phyloP scores from a whole-genome alignment of 2,113 vertebrate species.

The Rhinoderma darwinii region DNA sequence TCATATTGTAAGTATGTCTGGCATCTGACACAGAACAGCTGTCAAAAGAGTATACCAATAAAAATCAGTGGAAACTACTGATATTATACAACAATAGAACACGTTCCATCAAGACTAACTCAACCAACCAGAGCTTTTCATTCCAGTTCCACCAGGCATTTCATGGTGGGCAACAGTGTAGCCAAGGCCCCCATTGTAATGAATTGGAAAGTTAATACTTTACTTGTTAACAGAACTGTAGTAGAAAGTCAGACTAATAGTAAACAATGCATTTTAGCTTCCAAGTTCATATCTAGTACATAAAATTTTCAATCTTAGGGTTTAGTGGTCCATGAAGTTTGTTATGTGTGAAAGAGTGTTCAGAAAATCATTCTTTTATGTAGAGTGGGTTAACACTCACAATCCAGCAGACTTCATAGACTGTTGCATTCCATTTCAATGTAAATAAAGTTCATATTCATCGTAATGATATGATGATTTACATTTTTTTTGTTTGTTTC shows the following conservation, averaged over 20 bases:
- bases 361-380: constrained; percentile 5
- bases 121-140: not conserved
- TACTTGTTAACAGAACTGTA: not conserved
- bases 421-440: not conserved
- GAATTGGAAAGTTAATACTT: not conserved
- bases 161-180: not conserved
- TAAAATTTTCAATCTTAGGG: constrained; percentile 20
- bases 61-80: not conserved
- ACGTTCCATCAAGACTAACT: too few relatives aligned
- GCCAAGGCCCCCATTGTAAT: not conserved
- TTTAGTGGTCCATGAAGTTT: constrained; percentile 29
- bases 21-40: not conserved
- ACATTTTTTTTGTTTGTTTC: not conserved
- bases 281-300: constrained; percentile 20
- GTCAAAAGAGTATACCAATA: not conserved
- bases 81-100: not conserved
- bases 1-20: not conserved
- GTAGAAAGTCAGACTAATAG: not conserved
- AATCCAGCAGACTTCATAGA: not conserved
- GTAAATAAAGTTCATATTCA: not conserved
- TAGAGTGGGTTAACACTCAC: not conserved
- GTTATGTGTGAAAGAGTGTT: constrained; percentile 5
- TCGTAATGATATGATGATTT: not conserved
- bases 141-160: not conserved
- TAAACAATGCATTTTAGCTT: constrained; percentile 20